Evolutionary conservation across 2,888 invertebrate species (phyloP).

Genomic region (Pelosia muscerda): DNA sequence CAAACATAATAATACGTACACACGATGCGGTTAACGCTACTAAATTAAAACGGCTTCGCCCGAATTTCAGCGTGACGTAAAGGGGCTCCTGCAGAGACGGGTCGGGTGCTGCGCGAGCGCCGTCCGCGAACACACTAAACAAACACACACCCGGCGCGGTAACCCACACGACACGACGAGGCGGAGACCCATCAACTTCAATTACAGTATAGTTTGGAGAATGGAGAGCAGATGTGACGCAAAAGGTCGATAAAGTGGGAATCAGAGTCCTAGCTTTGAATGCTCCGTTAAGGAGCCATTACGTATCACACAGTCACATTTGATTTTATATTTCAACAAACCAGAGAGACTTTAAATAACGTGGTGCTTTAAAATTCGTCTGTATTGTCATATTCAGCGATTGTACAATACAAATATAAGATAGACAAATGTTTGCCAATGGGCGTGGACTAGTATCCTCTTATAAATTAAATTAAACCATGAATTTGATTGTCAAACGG

Average conservation of each 20-base stretch:
- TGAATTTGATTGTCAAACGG: no score
- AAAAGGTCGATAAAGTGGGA: neutral
- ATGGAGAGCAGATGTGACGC: neutral
- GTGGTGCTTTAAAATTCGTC: neutral
- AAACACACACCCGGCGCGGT: neutral
- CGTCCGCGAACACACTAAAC: slow-evolving; percentile 10
- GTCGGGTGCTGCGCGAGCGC: slow-evolving; percentile 11
- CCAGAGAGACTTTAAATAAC: neutral
- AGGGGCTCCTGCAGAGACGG: neutral
- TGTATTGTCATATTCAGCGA: neutral
- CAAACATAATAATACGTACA: slow-evolving; percentile 6
- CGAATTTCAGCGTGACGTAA: slow-evolving; percentile 4
- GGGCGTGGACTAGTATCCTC: no score
- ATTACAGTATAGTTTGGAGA: neutral
- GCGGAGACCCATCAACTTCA: slow-evolving; percentile 11
- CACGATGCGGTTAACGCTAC: neutral
- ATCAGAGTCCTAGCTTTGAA: neutral
- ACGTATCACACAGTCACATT: neutral
- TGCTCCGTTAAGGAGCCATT: neutral
- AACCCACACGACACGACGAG: neutral
- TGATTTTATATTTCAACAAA: no score
- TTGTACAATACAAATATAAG: neutral
- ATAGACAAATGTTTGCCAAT: no score
- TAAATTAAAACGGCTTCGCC: slow-evolving; percentile 1
- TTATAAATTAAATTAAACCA: no score